Base-by-base conservation (phyloP, 2,113 vertebrate species). In the Acrocephalus arundinaceus region DNA sequence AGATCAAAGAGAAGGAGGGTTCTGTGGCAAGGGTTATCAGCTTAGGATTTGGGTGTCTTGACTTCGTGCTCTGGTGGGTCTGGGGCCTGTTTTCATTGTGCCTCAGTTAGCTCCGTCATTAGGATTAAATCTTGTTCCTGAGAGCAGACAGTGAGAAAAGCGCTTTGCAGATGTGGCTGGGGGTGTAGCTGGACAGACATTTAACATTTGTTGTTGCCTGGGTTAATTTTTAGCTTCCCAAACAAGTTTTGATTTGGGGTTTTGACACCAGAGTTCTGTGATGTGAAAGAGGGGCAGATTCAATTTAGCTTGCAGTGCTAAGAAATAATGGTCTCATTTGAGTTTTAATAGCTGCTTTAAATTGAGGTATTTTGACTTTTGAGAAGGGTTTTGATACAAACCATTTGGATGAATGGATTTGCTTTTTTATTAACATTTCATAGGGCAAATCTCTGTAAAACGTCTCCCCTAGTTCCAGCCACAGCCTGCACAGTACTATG, bases 191-290 rank as follows among this genome's bases (percentile, higher is more conserved):
- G 85, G 51, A 57, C 2, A 1, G 23, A 21, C 73, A 15, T 31
- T 39, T 62, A 46, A 77, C 19, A 9, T 92, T 87, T 81, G 76
- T 57, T 90, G 83, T 94, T 93, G 89, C 83, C 89, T 74, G 65
- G 88, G 94, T 94, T 90, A 86, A 77, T 86, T 80, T 80, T 74
- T 51, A 77, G 72, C 79, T 78, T 89, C 83, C 24, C 68, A 45
- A 2, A 24, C 3, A 24, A 39, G 65, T 70, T 94, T 33, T 83
- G 79, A 22, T 73, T 73, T 62, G 67, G 72, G 28, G 37, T 73
- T 90, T 86, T 93, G 88, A 62, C 83, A 67, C 39, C 79, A 54
- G 63, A 27, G 43, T 82, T 63, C 30, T 79, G 49, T 43, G 55
- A 85, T 80, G 72, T 74, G 67, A 62, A 88, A 51, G 46, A 83